Conservation (phyloP, 2,113 vertebrate species). For the Colinus virginianus region DNA sequence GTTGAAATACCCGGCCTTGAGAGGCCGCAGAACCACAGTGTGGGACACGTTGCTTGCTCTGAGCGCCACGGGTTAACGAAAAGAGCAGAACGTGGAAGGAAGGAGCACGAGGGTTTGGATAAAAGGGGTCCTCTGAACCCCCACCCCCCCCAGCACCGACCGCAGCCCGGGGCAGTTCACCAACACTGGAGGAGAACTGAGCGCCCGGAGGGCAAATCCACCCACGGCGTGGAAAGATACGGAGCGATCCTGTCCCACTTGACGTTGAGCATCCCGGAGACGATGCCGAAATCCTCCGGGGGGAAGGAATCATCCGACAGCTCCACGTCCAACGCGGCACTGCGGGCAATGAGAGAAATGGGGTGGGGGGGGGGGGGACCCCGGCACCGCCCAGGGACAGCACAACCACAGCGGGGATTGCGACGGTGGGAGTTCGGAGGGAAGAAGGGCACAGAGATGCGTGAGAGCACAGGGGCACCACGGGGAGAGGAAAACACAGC, state of each 20-base stretch:
- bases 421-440: not conserved
- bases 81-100: not conserved
- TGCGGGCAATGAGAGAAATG: no score
- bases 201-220: fast-evolving
- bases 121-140: not conserved
- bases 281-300: constrained; percentile 95
- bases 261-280: constrained; percentile 95
- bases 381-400: no score
- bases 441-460: not conserved
- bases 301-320: constrained; percentile 96
- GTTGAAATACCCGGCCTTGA: constrained; percentile 96
- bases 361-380: no score
- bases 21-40: constrained; percentile 92
- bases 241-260: constrained; percentile 98
- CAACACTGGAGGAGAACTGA: not conserved
- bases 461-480: fast-evolving
- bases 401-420: not conserved
- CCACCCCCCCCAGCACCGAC: not conserved
- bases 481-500: not conserved
- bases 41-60: constrained; percentile 96
- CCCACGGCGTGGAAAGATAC: constrained; percentile 83
- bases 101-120: fast-evolving
- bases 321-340: constrained; percentile 94
- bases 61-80: constrained; percentile 68
- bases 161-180: not conserved